Base-by-base conservation (phyloP, 2,888 invertebrate species). In the Thecophora atra region DNA sequence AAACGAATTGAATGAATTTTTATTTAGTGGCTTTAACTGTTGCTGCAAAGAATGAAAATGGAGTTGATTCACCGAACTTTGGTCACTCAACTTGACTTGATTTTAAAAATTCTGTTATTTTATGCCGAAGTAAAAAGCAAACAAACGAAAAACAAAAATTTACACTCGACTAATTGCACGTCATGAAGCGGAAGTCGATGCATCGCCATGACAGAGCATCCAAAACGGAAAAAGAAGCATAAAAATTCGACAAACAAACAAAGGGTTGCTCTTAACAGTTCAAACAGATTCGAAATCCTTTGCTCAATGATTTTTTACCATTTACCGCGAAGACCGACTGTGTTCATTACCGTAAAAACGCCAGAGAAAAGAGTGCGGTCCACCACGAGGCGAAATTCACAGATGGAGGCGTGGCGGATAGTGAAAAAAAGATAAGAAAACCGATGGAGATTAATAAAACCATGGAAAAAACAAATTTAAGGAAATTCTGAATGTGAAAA, bases 131-230 rank as follows among this genome's bases (percentile, higher is more conserved):
- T 21, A 44, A 62, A 62, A 62, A 30, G 24, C n/a, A 44, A n/a
- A 37, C 37, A 37, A 37, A 37, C 37, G 37, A 37, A 37, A 3
- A 11, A 15, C 24, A 47, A 80, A n/a, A 83, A 82, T 85, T 85
- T 83, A 81, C 85, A 82, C 80, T 79, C 82, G 79, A 81, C 75
- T 84, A 82, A 80, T 80, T 83, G 76, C 75, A 80, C 77, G 79
- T 79, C 79, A 78, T 82, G 85, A 85, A 83, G 85, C 85, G 84
- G 81, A 81, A 79, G 83, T 79, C 83, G 79, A 80, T 78, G 80
- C 79, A 79, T 79, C 80, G 73, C 71, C 64, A 76, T 77, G 69
- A 70, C 68, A 72, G 70, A 66, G 47, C 24, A 28, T 44, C 4
- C 0, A 65, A 63, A 72, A 65, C 66, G 71, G 76, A 73, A 76